Percentiles rank a stretch among this genome's conserved stretches.
phyloP scores from a whole-genome alignment of 2,797 vertebrate genomes.

The Acanthurus lineatus region DNA sequence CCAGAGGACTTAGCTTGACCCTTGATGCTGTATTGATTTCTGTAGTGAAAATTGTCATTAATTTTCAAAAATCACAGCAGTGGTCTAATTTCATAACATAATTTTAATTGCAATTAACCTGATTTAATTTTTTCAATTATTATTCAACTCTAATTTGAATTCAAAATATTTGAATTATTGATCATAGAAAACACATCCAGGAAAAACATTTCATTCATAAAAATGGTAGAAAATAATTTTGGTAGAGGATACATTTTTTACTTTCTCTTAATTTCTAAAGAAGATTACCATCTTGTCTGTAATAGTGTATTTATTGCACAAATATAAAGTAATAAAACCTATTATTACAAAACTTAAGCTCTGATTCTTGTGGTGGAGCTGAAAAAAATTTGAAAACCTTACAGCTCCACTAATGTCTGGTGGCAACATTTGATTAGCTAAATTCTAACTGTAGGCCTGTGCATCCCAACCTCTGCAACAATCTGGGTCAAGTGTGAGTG shows the following conservation, averaged over 20 bases:
- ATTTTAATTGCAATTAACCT: background rate
- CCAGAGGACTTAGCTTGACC: slow-evolving; percentile 21
- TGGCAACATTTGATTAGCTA: slow-evolving; percentile 10
- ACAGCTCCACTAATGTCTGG: slow-evolving; percentile 5
- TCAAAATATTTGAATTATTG: background rate
- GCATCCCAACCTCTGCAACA: background rate
- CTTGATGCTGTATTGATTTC: slow-evolving; percentile 24
- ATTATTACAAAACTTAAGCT: no score
- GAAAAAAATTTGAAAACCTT: no score
- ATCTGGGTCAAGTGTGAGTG: slow-evolving; percentile 20
- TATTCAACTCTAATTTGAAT: no score
- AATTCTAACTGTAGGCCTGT: slow-evolving; percentile 16
- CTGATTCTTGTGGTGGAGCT: no score
- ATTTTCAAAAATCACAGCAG: background rate
- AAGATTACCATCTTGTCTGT: no score
- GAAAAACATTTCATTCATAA: background rate
- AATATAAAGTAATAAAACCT: no score
- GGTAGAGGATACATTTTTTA: no score
- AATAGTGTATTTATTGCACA: no score
- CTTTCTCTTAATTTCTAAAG: background rate
- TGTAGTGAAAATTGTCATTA: slow-evolving; percentile 1
- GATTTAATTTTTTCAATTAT: no score
- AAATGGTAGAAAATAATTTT: no score
- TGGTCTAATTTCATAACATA: background rate
- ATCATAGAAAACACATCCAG: background rate